Evolutionary conservation across 1,140 invertebrate genomes (phyloP).

Genomic region (Drosophila tani): DNA sequence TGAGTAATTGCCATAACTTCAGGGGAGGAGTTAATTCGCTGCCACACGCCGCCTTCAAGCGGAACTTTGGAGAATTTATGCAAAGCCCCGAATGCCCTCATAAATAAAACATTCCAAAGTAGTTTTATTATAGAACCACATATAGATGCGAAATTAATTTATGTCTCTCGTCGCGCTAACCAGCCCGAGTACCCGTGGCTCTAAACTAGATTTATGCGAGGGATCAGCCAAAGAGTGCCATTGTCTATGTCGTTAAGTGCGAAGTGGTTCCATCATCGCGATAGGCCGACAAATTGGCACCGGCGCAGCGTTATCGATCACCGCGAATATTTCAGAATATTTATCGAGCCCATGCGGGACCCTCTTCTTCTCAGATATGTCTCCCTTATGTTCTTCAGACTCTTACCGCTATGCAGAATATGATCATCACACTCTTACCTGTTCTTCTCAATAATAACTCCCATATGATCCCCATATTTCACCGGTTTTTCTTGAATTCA

Average conservation of each 20-base stretch:
- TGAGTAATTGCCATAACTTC: conserved; percentile 20
- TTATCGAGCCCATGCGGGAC: conserved; percentile 39
- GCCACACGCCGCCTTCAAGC: conserved; percentile 5
- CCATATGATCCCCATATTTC: conserved; percentile 35
- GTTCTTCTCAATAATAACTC: conserved; percentile 2
- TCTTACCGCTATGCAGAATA: not conserved
- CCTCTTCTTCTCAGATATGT: conserved; percentile 1
- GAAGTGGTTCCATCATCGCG: conserved; percentile 34
- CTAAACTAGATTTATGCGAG: conserved; percentile 37
- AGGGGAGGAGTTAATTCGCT: not conserved
- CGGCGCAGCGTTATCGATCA: conserved; percentile 20
- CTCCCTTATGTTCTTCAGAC: not conserved
- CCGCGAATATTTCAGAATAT: conserved; percentile 37
- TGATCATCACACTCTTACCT: not conserved
- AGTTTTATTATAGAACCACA: conserved; percentile 32
- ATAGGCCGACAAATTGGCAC: conserved; percentile 51
- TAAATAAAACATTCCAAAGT: conserved; percentile 66
- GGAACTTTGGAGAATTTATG: conserved; percentile 47
- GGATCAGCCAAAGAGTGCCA: conserved; percentile 55
- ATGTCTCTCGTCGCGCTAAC: conserved; percentile 47
- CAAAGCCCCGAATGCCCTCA: conserved; percentile 49
- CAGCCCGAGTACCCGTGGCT: conserved; percentile 24
- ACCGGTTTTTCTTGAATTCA: conserved; percentile 61
- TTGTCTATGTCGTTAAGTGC: conserved; percentile 56
- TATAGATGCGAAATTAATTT: conserved; percentile 40